Conservation (phyloP, 2,888 invertebrate genomes). For the Hoplodrina ambigua region DNA sequence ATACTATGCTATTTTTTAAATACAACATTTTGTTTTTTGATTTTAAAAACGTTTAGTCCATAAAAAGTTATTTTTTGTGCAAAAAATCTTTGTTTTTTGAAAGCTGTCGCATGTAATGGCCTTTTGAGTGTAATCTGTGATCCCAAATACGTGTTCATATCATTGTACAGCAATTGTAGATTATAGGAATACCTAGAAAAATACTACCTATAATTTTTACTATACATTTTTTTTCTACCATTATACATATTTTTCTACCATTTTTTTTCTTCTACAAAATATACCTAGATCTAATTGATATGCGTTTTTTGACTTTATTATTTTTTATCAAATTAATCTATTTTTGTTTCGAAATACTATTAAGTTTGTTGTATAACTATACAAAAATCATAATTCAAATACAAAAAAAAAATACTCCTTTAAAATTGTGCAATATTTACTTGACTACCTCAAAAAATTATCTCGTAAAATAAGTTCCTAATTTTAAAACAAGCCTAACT, state of each 20-base stretch:
- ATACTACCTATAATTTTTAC: neutral
- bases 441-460: neutral
- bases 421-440: constrained; percentile 9
- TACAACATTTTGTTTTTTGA: no score
- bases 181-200: constrained; percentile 19
- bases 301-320: neutral
- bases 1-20: no score
- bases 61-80: no score
- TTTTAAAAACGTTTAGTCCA: no score
- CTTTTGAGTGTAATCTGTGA: constrained; percentile 74
- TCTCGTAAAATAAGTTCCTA: neutral
- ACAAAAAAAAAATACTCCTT: neutral
- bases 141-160: constrained; percentile 78
- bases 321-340: neutral
- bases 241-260: neutral
- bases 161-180: constrained; percentile 59
- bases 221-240: neutral
- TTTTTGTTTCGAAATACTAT: neutral
- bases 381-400: neutral
- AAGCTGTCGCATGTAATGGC: constrained; percentile 59
- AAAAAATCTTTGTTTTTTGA: constrained; percentile 36
- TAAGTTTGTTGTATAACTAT: neutral
- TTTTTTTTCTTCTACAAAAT: neutral
- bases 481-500: neutral
- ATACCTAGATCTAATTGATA: no score